A percentile compares a stretch with the other conserved stretches of the same genome.
These are phyloP conservation scores for Eclectus roratus DNA, from an alignment of 2,113 vertebrate genomes.

Conservation along the genomic window DNA sequence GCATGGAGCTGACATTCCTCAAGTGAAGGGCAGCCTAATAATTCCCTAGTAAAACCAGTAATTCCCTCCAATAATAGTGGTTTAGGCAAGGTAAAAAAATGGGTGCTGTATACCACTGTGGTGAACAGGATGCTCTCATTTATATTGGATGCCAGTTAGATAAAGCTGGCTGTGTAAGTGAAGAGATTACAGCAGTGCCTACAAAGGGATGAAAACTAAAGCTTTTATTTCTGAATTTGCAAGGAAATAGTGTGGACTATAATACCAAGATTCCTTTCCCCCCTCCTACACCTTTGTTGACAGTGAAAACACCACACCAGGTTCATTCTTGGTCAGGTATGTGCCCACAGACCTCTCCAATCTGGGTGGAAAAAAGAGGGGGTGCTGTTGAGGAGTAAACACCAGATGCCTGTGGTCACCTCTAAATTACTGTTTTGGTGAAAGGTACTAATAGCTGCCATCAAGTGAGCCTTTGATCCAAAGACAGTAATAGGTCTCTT, in stretches of 20 bases:
- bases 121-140: neutral
- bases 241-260: conserved; percentile 24
- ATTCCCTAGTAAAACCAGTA: neutral
- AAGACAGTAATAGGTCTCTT: conserved; percentile 50
- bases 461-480: conserved; percentile 53
- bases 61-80: neutral
- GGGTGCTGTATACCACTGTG: neutral
- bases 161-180: neutral
- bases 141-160: neutral
- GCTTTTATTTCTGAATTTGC: conserved; percentile 28
- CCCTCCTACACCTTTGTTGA: conserved; percentile 34
- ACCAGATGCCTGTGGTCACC: conserved; percentile 47
- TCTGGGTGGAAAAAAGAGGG: conserved; percentile 7
- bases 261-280: neutral
- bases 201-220: neutral
- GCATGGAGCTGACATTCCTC: neutral
- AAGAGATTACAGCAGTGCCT: neutral
- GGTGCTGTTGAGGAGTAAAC: conserved; percentile 38
- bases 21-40: neutral
- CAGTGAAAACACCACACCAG: neutral
- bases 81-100: neutral
- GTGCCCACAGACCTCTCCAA: neutral
- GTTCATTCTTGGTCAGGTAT: conserved; percentile 56
- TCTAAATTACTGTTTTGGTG: conserved; percentile 57
- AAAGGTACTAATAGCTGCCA: conserved; percentile 50